Conservation (phyloP, 1,140 invertebrate species). For the Amphibalanus amphitrite region DNA sequence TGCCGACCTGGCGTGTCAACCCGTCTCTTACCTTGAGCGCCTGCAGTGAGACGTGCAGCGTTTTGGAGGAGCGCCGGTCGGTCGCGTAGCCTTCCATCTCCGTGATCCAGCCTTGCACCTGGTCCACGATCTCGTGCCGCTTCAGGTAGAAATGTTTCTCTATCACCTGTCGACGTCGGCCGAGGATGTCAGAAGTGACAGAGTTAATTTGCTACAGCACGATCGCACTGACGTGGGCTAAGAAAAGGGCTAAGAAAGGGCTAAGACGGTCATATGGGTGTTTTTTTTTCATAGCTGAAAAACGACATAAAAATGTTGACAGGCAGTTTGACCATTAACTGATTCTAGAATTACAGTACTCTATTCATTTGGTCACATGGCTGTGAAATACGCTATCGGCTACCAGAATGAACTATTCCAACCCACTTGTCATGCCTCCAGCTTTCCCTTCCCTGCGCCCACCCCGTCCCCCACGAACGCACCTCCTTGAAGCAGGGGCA, state of each 20-base stretch:
- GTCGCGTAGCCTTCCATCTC: conserved; percentile 57
- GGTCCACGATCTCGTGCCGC: conserved; percentile 68
- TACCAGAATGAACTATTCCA: neutral
- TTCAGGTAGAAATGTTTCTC: conserved; percentile 91
- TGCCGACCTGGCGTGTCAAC: conserved; percentile 10
- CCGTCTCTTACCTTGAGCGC: conserved; percentile 46
- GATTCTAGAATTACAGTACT: neutral
- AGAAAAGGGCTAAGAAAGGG: too few species aligned
- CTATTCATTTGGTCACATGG: neutral
- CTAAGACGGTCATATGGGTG: too few species aligned
- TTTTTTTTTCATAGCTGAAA: too few species aligned
- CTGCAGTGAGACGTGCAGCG: conserved; percentile 53
- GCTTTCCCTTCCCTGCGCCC: too few species aligned
- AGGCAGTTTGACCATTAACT: neutral
- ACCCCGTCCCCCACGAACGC: too few species aligned
- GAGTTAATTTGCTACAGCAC: too few species aligned
- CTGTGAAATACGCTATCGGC: neutral
- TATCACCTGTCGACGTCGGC: conserved; percentile 46
- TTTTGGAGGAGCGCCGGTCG: conserved; percentile 51
- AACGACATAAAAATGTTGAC: neutral
- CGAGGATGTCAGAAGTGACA: neutral
- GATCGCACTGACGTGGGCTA: too few species aligned
- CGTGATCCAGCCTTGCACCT: conserved; percentile 75
- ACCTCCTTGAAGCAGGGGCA: conserved; percentile 86
- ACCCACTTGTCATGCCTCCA: too few species aligned